Base-by-base conservation (phyloP, 2,797 vertebrate genomes). In the Eutrigla gurnardus region DNA sequence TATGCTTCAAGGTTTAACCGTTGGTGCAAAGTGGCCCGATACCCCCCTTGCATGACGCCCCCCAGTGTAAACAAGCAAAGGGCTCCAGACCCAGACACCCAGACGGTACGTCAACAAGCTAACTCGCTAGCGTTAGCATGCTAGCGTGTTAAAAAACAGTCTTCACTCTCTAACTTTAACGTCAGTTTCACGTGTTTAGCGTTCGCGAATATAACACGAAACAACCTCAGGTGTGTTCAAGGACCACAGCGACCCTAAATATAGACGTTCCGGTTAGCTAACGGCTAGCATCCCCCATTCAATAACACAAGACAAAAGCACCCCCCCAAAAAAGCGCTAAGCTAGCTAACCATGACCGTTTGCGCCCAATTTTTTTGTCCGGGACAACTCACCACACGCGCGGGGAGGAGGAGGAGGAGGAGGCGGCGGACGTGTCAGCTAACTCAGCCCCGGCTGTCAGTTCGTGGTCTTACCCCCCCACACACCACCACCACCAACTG, bases 261-360 rank as follows among this genome's bases (percentile, higher is more conserved):
- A 3, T 18, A 67, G 25, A 6, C 5, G 3, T 3, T 77, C 53
- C 64, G 60, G 62, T 7, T n/a, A 65, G 72, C 78, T 59, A 63
- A 40, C 70, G 61, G 78, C 18, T 80, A 77, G 52, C 80, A 1
- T 60, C 43, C 58, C 70, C 74, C 73, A 86, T 86, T 86, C 75
- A 89, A 71, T 77, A 83, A 65, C 77, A 82, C 53, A 67, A 46
- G 49, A 52, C 85, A 85, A 88, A 63, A 83, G 25, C 25, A 25
- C 25, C 25, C 25, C 88, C 6, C 40, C 9, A 17, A 15, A 32
- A 43, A 45, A 5, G 39, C 59, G 33, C 54, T 46, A 65, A 65
- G 86, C 83, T 80, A 86, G 84, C 89, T 88, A 93, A 83, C 67
- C 36, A 15, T 57, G 65, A n/a, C 81, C 75, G 71, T 87, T 89